Conservation (phyloP, 2,797 vertebrate genomes). For the Microtus agrestis region DNA sequence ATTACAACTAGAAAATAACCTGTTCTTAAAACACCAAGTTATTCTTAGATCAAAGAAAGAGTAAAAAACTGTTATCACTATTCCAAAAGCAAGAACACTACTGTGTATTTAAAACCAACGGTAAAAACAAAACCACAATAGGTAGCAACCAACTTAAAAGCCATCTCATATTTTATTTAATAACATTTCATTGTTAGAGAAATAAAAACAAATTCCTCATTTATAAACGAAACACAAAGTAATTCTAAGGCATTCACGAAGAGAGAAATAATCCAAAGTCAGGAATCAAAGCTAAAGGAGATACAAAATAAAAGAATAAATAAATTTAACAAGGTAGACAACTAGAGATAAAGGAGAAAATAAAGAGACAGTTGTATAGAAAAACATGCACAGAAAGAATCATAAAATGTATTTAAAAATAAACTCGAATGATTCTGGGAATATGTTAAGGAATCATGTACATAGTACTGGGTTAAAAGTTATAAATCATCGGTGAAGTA, state of each 20-base stretch:
- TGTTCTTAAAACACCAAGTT: not conserved
- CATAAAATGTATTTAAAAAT: not conserved
- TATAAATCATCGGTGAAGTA: not conserved
- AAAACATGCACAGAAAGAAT: not conserved
- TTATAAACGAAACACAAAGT: not conserved
- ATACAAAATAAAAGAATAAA: not conserved
- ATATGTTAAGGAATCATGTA: not conserved
- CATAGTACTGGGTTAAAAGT: not conserved
- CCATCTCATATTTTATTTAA: not conserved
- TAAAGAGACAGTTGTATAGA: not conserved
- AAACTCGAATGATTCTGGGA: not conserved
- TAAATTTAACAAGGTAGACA: not conserved
- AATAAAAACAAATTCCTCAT: not conserved
- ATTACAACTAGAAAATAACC: not conserved
- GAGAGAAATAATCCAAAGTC: not conserved
- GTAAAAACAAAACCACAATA: not conserved
- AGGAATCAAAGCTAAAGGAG: not conserved
- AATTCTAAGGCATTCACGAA: not conserved
- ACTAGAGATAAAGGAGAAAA: not conserved
- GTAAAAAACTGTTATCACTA: not conserved
- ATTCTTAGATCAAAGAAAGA: slow-evolving; percentile 24
- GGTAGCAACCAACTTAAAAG: not conserved
- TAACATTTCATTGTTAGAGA: not conserved
- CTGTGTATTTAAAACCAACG: not conserved
- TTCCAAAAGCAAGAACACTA: not conserved